Evolutionary conservation across 2,113 vertebrate genomes (phyloP), one percentile per base, ranked within the genome.

Genomic region (Romanogobio albipinnatus): DNA sequence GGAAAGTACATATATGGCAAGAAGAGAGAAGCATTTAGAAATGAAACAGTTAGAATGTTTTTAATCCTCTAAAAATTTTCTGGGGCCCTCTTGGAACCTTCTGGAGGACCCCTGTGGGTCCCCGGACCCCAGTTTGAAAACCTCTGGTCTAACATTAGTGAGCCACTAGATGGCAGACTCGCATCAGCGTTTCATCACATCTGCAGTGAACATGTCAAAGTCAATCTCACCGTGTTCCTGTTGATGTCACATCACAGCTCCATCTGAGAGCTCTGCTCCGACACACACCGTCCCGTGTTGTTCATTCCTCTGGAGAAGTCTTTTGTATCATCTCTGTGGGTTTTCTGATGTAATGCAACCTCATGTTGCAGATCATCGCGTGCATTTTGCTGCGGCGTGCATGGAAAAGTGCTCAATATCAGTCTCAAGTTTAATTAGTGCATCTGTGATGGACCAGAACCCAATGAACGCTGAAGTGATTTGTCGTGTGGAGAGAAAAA

Each of bases 81-180:
- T n/a, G n/a, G n/a, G n/a, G n/a, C n/a, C n/a, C n/a, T n/a, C n/a
- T n/a, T n/a, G n/a, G n/a, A n/a, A n/a, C n/a, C n/a, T n/a, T n/a
- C n/a, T n/a, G n/a, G n/a, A n/a, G n/a, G n/a, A n/a, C n/a, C n/a
- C n/a, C n/a, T n/a, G n/a, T n/a, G n/a, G n/a, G n/a, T n/a, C n/a
- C n/a, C n/a, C n/a, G n/a, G n/a, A n/a, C n/a, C n/a, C n/a, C n/a
- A n/a, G n/a, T n/a, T n/a, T n/a, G n/a, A n/a, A n/a, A n/a, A n/a
- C n/a, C n/a, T n/a, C n/a, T n/a, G n/a, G n/a, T n/a, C 24, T 29
- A 7, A 64, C 2, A 15, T 14, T 19, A 29, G 6, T 3, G 15
- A 17, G 26, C 89, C 94, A 92, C 88, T 79, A 93, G 92, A 79
- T 90, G 92, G 87, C 93, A 93, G 87, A 81, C 43, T 90, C 22